phyloP scores from a whole-genome alignment of 2,797 vertebrate species.

The Labeo calbasu region DNA sequence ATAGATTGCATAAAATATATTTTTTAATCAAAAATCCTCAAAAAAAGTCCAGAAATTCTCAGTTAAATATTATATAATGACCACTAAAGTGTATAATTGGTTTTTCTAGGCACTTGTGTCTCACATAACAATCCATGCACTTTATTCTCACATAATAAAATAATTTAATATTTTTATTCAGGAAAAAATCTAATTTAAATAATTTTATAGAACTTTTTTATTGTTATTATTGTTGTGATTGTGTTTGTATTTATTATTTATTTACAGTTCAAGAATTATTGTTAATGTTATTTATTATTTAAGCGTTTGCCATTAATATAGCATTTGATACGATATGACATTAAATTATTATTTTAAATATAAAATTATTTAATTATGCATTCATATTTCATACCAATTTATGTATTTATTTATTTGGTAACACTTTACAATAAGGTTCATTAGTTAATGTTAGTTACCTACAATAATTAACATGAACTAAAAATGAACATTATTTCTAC shows the following conservation, averaged over 20 bases:
- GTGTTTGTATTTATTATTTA: too few species aligned
- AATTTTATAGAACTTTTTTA: not conserved
- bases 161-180: not conserved
- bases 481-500: too few species aligned
- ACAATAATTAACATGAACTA: too few species aligned
- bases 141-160: not conserved
- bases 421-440: too few species aligned
- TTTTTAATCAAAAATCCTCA: not conserved
- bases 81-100: not conserved
- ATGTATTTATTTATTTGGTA: not conserved
- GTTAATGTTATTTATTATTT: not conserved
- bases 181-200: not conserved
- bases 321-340: not conserved
- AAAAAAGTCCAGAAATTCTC: not conserved
- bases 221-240: too few species aligned
- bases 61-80: not conserved
- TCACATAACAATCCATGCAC: not conserved
- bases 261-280: not conserved
- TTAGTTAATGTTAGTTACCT: too few species aligned
- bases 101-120: not conserved
- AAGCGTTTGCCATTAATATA: not conserved
- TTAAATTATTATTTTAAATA: not conserved
- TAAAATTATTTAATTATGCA: not conserved
- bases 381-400: not conserved
- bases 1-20: not conserved